Base-by-base conservation (phyloP, 2,797 vertebrate species). In the Rhabdomys pumilio region DNA sequence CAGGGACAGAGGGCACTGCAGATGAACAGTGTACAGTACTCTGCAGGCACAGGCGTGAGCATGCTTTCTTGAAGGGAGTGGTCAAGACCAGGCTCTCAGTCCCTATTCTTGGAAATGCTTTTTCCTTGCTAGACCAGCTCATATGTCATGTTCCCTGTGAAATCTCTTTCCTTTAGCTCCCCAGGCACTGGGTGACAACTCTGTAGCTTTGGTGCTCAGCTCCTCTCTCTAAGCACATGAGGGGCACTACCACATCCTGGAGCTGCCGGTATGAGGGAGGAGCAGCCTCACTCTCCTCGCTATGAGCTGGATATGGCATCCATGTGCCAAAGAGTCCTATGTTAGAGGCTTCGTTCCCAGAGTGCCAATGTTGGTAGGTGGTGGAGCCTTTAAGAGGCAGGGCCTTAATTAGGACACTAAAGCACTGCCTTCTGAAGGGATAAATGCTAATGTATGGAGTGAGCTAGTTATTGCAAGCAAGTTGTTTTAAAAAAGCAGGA, bases 191-290 rank as follows among this genome's bases (percentile, higher is more conserved):
- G 26, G 17, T 6, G 31, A 67, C 38, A 80, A 17, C 63, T 87
- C 55, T 50, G 63, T 2, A 81, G 53, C 31, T 3, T 6, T 7
- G 22, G 50, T 57, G 20, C 50, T 82, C 38, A 77, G 53, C 83
- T 29, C 20, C 44, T 93, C 31, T 94, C 91, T 77, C n/a, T 7
- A 65, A 83, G 69, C 4, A 53, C 67, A 88, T 22, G 24, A 88
- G 31, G 7, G 47, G n/a, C 11, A 73, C 20, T 81, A 44, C 29
- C 50, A 63, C 65, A 41, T 44, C 19, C 55, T 89, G 29, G 10
- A 20, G n/a, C 47, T 53, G 44, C 41, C 11, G 3, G 47, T 24
- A n/a, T 26, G 59, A 53, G 31, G 22, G 4, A 44, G 38, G 38
- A 59, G 17, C 3, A 75, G 81, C 38, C 41, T 38, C 15, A 11